phyloP scores from a whole-genome alignment of 1,140 invertebrate species.

The Zaprionus africanus region DNA sequence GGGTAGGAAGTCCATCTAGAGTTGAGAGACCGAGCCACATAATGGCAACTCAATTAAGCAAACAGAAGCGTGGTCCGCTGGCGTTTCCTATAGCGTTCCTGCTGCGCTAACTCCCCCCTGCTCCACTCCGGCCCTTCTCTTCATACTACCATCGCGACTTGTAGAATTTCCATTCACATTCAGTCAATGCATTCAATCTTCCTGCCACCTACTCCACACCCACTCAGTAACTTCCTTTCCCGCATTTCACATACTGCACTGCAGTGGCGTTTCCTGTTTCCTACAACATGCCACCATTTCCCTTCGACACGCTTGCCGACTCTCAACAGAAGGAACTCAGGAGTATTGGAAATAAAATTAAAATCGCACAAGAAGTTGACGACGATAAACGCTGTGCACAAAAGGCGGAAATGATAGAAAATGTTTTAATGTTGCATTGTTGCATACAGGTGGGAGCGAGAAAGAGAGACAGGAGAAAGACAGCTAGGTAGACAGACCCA shows the following conservation, averaged over 20 bases:
- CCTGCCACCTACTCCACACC: neutral
- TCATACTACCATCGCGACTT: constrained; percentile 11
- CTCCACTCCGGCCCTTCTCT: no score
- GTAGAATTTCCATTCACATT: constrained; percentile 63
- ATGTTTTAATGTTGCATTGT: constrained; percentile 74
- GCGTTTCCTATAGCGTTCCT: constrained; percentile 48
- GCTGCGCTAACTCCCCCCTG: neutral
- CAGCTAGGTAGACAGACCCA: neutral
- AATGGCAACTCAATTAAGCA: constrained; percentile 80
- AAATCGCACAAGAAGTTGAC: constrained; percentile 72
- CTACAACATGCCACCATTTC: constrained; percentile 69
- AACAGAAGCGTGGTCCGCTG: constrained; percentile 59
- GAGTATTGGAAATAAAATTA: constrained; percentile 69
- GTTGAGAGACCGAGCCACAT: constrained; percentile 26
- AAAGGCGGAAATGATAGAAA: constrained; percentile 79
- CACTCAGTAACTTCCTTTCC: neutral
- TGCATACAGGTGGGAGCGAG: neutral
- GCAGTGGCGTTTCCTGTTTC: constrained; percentile 71
- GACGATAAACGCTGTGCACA: constrained; percentile 50
- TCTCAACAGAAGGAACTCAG: constrained; percentile 28
- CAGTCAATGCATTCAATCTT: constrained; percentile 52
- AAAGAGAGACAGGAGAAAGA: neutral
- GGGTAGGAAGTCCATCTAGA: neutral
- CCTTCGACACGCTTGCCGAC: constrained; percentile 44
- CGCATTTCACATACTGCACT: constrained; percentile 23